Evolutionary conservation across 2,113 vertebrate genomes (phyloP).

Genomic region (Corydoras maculifer): DNA sequence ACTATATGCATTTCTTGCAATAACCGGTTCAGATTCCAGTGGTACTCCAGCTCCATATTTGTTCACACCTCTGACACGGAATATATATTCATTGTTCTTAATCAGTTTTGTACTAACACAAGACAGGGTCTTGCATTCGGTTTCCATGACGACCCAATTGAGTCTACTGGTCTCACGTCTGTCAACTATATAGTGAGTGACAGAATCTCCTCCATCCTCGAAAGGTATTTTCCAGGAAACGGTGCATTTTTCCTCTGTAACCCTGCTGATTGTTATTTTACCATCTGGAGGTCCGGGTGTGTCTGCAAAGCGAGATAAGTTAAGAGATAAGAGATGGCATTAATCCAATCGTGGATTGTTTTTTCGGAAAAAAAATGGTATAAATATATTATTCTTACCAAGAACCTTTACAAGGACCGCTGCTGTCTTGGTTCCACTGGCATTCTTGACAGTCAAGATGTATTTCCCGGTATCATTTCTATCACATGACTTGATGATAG

Average conservation of each 20-base stretch:
- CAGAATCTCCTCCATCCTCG: conserved; percentile 85
- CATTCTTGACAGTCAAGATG: conserved; percentile 87
- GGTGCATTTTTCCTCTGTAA: conserved; percentile 95
- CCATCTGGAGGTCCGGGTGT: conserved; percentile 85
- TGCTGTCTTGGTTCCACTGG: conserved; percentile 84
- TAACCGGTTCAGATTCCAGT: conserved; percentile 77
- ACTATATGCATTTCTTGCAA: conserved; percentile 96
- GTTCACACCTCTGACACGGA: conserved; percentile 92
- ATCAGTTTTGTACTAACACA: conserved; percentile 84
- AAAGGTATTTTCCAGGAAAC: conserved; percentile 86
- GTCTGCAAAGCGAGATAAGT: conserved; percentile 61
- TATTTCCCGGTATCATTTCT: conserved; percentile 90
- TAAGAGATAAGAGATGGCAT: neutral
- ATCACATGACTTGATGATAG: conserved; percentile 92
- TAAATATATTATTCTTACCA: conserved; percentile 65
- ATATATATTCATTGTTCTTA: conserved; percentile 95
- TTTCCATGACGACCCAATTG: conserved; percentile 91
- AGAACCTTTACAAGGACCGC: conserved; percentile 88
- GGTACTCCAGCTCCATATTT: conserved; percentile 89
- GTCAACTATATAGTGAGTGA: conserved; percentile 87
- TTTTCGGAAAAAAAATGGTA: too few relatives aligned
- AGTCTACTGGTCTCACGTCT: conserved; percentile 95
- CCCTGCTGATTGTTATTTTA: conserved; percentile 80
- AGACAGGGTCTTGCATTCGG: conserved; percentile 87
- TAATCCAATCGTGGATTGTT: neutral